Evolutionary conservation across 2,888 invertebrate genomes (phyloP).

Genomic region (Eupithecia abbreviata): DNA sequence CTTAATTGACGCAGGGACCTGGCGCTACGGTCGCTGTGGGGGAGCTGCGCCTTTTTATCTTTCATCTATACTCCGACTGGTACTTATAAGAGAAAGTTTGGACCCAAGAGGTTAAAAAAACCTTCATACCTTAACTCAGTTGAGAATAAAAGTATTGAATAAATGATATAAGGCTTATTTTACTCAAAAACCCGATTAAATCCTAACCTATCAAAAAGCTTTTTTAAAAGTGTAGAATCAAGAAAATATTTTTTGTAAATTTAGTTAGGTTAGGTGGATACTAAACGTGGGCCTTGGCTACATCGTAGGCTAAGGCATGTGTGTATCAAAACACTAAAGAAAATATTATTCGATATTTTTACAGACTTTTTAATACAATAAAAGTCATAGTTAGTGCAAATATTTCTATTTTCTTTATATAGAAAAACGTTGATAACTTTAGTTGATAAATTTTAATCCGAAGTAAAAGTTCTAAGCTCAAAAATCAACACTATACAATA

Average conservation of each 20-base stretch:
- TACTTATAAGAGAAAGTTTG: conserved; percentile 29
- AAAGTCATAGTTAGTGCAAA: too few species aligned
- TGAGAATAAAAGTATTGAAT: not conserved
- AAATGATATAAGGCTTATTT: not conserved
- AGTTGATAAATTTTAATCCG: too few species aligned
- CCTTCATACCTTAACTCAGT: not conserved
- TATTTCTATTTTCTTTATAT: too few species aligned
- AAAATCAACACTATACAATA: not conserved
- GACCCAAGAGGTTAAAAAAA: conserved; percentile 12
- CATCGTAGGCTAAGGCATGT: not conserved
- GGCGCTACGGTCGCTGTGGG: conserved; percentile 34
- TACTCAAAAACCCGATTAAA: not conserved
- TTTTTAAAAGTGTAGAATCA: not conserved
- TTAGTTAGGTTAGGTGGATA: not conserved
- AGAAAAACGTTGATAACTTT: too few species aligned
- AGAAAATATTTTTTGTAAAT: not conserved
- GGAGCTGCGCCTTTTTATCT: conserved; percentile 32
- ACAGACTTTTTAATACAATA: not conserved
- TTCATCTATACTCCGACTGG: conserved; percentile 24
- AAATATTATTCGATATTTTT: not conserved
- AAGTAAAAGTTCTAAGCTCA: too few species aligned
- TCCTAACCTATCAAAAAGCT: not conserved
- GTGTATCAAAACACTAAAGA: not conserved
- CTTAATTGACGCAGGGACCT: conserved; percentile 58
- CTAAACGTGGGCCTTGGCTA: not conserved